Conservation (phyloP, 2,113 vertebrate genomes). For the Malurus alboscapulatus region DNA sequence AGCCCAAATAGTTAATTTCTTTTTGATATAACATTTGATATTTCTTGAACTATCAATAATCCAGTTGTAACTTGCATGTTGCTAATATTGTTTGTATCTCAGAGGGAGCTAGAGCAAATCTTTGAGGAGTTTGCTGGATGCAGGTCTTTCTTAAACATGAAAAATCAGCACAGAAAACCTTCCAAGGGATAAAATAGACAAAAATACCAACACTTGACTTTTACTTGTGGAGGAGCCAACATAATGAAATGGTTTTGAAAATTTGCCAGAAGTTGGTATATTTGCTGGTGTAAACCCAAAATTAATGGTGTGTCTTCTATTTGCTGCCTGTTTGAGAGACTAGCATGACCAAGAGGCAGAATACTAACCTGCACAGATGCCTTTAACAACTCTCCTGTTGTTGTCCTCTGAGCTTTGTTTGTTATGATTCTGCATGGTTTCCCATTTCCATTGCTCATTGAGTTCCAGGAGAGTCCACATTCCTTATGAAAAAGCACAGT, state of each 20-base stretch:
- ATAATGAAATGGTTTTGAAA: background rate
- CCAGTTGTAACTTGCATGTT: background rate
- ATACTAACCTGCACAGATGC: background rate
- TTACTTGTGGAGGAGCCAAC: rapidly evolving
- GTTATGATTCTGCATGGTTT: background rate
- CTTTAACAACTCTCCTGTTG: background rate
- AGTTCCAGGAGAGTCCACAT: background rate
- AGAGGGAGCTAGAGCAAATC: background rate
- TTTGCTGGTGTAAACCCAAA: background rate
- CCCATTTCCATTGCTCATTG: background rate
- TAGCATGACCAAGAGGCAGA: background rate
- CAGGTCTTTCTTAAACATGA: background rate
- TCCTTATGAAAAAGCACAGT: background rate
- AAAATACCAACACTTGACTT: background rate
- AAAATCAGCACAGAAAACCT: background rate
- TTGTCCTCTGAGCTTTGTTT: background rate
- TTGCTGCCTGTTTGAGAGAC: background rate
- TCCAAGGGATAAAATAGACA: background rate
- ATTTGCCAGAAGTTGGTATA: background rate
- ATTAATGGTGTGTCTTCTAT: background rate
- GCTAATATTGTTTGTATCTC: background rate
- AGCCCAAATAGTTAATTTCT: background rate
- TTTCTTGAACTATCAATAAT: background rate
- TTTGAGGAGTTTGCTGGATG: background rate
- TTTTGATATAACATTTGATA: background rate